These are phyloP conservation scores for Drosophila mayaguana DNA, from an alignment of 2,888 invertebrate genomes.

Conservation along the genomic window DNA sequence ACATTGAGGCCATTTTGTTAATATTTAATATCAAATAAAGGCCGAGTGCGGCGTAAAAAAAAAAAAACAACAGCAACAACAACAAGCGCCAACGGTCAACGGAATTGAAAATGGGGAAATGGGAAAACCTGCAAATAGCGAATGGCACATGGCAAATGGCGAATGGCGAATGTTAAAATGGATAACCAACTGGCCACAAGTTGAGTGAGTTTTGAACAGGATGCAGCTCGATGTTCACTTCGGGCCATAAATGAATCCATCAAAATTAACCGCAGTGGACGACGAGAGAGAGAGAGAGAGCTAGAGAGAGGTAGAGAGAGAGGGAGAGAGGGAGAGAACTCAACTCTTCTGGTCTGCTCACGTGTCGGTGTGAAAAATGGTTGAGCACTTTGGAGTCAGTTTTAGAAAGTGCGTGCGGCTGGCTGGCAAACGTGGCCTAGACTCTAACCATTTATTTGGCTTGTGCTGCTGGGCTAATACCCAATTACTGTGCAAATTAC, in stretches of 20 bases:
- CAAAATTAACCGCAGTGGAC: slow-evolving; percentile 52
- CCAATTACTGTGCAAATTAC: slow-evolving; percentile 85
- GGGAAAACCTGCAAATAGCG: too few species aligned
- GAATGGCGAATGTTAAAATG: slow-evolving; percentile 25
- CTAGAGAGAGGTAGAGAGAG: too few species aligned
- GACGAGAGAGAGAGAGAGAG: too few species aligned
- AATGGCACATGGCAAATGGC: not conserved
- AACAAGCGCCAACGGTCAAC: slow-evolving; percentile 30
- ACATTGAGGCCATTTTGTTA: slow-evolving; percentile 82
- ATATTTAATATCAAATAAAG: slow-evolving; percentile 82
- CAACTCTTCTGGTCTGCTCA: slow-evolving; percentile 31
- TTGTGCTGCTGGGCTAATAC: slow-evolving; percentile 83
- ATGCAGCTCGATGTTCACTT: slow-evolving; percentile 13
- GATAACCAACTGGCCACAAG: slow-evolving; percentile 44
- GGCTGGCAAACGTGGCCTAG: slow-evolving; percentile 14
- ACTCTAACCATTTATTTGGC: slow-evolving; percentile 72
- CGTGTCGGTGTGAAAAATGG: slow-evolving; percentile 59
- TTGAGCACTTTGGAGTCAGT: slow-evolving; percentile 43
- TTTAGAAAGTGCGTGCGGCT: slow-evolving; percentile 15
- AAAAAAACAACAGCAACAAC: slow-evolving; percentile 15
- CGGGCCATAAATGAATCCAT: slow-evolving; percentile 62
- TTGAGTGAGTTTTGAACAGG: slow-evolving; percentile 72
- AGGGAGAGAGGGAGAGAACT: too few species aligned
- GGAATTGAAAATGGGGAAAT: slow-evolving; percentile 50
- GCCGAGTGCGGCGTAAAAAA: slow-evolving; percentile 52